Evolutionary conservation across 53 echinoderm and acorn worm genomes (phyloP), one percentile per base, ranked within the genome.

Genomic region (Crossaster papposus): DNA sequence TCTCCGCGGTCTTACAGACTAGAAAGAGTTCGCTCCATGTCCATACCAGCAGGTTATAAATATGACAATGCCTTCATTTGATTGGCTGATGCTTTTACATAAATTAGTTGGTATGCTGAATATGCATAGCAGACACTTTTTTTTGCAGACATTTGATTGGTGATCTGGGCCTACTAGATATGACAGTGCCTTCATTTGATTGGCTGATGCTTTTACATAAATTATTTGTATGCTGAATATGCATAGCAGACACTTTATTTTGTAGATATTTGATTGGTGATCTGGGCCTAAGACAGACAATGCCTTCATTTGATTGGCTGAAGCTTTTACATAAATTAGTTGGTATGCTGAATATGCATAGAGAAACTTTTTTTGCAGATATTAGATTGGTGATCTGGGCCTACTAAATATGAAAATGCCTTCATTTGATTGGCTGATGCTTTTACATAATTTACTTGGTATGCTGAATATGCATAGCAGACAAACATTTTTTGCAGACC

Each of bases 51-150:
- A 78, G 78, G 78, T 78, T 78, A n/a, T 79, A 62, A 62, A 18
- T 14, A 17, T 62, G 62, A 18, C 62, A 62, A 62, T 20, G 62
- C 23, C 13, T 62, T 3, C 62, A 62, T 62, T 68, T 26, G 68
- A n/a, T 68, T 65, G 50, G 71, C 71, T 83, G 71, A 71, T 81
- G 63, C 80, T 55, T 80, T 81, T 58, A 29, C 79, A 79, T 51
- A 23, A 63, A 36, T 81, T 18, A 55, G 63, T 55, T 51, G 64
- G 62, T 20, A 0, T 58, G 17, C 17, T 58, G 58, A 15, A 58
- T 15, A 58, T 44, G 44, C 44, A 1, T 44, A 44, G 58, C 58
- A 0, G 15, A 18, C 58, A 58, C n/a, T n/a, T 5, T 9, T 9
- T 7, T 44, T 44, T 44, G 44, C 6, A 23, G 0, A 70, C 31